Conservation (phyloP, 2,797 vertebrate species). For the Cryptoblepharus egeriae region DNA sequence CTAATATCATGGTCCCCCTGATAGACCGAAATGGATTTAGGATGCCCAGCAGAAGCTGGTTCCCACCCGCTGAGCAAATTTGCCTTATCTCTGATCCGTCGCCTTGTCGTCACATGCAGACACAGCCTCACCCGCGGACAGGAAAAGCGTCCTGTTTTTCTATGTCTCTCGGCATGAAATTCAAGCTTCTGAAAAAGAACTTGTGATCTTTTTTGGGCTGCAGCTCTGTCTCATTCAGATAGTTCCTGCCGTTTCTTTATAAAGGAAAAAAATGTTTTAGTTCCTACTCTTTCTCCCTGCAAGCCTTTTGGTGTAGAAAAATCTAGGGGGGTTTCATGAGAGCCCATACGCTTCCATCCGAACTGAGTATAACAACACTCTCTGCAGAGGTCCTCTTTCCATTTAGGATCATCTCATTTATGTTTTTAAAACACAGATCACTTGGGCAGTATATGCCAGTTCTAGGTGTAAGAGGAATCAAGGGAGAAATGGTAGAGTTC, state of each 20-base stretch:
- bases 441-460: too few relatives aligned
- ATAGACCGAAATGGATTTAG: slow-evolving; percentile 21
- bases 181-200: neutral
- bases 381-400: neutral
- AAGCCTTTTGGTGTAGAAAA: neutral
- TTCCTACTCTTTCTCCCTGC: neutral
- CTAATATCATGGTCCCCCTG: slow-evolving; percentile 14
- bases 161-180: neutral
- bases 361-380: neutral
- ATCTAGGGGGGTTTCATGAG: neutral
- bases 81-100: slow-evolving; percentile 5
- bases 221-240: neutral
- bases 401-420: too few relatives aligned
- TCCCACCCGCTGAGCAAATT: neutral
- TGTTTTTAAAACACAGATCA: too few relatives aligned
- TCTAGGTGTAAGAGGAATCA: too few relatives aligned
- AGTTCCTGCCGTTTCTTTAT: neutral
- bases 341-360: neutral
- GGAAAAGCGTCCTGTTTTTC: neutral
- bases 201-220: neutral
- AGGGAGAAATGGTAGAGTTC: too few relatives aligned
- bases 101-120: neutral
- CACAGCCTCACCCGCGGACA: neutral
- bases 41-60: neutral
- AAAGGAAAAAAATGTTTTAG: neutral